A percentile compares a stretch with the other conserved stretches of the same genome.
Evolutionary conservation across 2,113 vertebrate genomes (phyloP).

Genomic region (Hemichromis elongatus): DNA sequence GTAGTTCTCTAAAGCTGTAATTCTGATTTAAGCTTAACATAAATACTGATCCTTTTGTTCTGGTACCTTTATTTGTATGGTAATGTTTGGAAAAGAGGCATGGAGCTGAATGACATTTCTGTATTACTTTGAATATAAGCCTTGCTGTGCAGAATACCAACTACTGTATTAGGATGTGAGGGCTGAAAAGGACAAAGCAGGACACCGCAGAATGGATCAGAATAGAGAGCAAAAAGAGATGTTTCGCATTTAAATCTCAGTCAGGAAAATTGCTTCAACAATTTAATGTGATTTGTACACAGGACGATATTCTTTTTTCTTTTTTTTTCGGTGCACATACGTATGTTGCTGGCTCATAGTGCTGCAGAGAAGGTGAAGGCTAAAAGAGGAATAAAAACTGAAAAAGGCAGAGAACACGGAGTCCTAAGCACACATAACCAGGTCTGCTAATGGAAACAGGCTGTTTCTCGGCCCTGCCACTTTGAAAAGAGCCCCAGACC

Average conservation of each 20-base stretch:
- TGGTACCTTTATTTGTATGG: conserved; percentile 57
- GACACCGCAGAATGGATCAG: neutral
- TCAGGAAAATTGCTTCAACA: neutral
- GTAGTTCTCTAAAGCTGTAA: conserved; percentile 18
- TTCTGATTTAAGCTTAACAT: conserved; percentile 36
- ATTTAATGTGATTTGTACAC: neutral
- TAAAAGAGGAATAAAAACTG: neutral
- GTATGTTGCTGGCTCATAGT: neutral
- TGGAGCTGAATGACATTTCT: conserved; percentile 61
- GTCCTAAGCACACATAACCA: conserved; percentile 26
- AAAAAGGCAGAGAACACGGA: conserved; percentile 21
- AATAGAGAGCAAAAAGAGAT: neutral
- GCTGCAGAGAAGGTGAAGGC: neutral
- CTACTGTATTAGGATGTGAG: conserved; percentile 47
- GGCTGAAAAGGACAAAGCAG: conserved; percentile 36
- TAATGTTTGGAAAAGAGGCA: conserved; percentile 55
- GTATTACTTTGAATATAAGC: conserved; percentile 49
- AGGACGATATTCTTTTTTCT: neutral
- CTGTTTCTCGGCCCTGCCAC: conserved; percentile 12
- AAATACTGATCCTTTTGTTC: conserved; percentile 49
- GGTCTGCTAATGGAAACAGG: conserved; percentile 44
- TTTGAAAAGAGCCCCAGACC: conserved; percentile 39
- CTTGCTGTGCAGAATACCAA: conserved; percentile 58
- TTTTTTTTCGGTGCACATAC: neutral
- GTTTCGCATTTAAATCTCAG: neutral